Base-by-base conservation (phyloP, 2,888 invertebrate species). In the Conus canariensis region DNA sequence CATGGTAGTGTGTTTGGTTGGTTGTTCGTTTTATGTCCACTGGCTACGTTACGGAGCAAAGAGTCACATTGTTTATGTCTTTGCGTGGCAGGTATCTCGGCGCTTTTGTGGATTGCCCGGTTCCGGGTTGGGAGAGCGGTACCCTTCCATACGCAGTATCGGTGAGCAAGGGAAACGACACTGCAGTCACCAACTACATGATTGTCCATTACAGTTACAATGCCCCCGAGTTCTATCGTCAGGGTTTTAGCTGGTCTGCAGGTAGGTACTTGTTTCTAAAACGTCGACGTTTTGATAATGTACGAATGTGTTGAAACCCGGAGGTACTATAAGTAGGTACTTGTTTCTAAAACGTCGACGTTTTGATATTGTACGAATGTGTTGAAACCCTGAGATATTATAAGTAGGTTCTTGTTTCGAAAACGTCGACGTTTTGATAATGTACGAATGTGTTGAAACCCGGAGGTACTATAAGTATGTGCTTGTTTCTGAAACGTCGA, bases 31-130 rank as follows among this genome's bases (percentile, higher is more conserved):
- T 16, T 64, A 3, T 64, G 1, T 3, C 60, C 60, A 64, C 10
- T 14, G 16, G 10, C 10, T 64, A 14, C 60, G 12, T 64, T 1
- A 64, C 30, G 30, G 30, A 30, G 30, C 30, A 64, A 64, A 64
- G 16, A 64, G 16, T 14, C 10, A 14, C 60, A 64, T 8, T 77
- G 14, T 77, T 8, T 77, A 8, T 77, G 0, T 77, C 77, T n/a
- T 25, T n/a, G 0, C 56, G 7, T 58, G 19, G 14, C 60, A 85
- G 85, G 16, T 85, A 85, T 25, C 60, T 85, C n/a, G 85, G 85
- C 12, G 59, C 60, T n/a, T 85, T 60, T n/a, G 85, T 85, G 60
- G 85, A 60, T 5, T 85, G 85, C 60, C 85, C 85, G 6, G 4
- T 85, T 0, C 14, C 85, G 19, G 25, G 22, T 9, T 80, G 10